Evolutionary conservation across 2,797 vertebrate species (phyloP), one percentile per base, ranked within the genome.

Genomic region (Leuciscus waleckii): DNA sequence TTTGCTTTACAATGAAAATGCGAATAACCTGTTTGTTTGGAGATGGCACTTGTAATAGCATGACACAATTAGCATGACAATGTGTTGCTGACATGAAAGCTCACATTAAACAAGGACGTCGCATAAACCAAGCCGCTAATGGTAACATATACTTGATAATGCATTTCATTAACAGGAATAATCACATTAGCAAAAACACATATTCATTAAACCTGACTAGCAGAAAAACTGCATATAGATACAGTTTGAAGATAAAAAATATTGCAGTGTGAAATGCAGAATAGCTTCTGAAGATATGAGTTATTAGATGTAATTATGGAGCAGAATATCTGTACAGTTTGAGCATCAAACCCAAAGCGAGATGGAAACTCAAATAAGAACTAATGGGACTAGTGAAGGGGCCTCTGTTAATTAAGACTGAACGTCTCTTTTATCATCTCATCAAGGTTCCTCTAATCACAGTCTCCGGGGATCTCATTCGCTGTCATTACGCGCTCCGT

Each of bases 341-440:
- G 23, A 77, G 54, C 75, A 58, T 73, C 2, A 73, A 61, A 61
- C 80, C 35, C 19, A 78, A n/a, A 68, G 67, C 35, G 77, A 83
- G 58, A 51, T 10, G 61, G 29, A 69, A 43, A 77, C 71, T 76
- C 56, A 37, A 58, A 51, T 56, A 19, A 21, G n/a, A 61, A 73
- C 23, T 58, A 41, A 82, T 74, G 58, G 39, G 61, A 37, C 37
- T 83, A 88, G 85, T 83, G 83, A 88, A 88, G 87, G 87, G 89
- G 73, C 79, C 87, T 92, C 85, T 82, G 85, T 90, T 94, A 93
- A 94, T 94, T 91, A 92, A 94, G 92, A 94, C 93, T 91, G 94
- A 90, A 94, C 93, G 94, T 93, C 85, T 91, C 90, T 93, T 94
- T 93, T 92, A 94, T 93, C 92, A 92, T 90, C 92, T 91, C 92